Conservation (phyloP, 2,113 vertebrate species). For the Hyaena hyaena region DNA sequence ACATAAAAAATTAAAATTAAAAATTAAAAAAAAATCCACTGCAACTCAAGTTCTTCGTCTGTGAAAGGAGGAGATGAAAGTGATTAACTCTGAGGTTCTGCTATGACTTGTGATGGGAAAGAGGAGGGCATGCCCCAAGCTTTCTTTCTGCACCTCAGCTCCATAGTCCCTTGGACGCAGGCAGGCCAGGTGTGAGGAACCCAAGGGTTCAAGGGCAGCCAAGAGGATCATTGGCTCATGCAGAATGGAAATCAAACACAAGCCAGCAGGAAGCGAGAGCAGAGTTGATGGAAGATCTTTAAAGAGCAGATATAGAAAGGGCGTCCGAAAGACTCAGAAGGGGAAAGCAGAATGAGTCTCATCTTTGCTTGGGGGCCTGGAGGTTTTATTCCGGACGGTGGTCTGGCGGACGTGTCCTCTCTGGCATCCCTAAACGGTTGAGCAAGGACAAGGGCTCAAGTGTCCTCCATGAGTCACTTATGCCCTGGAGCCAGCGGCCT, state of each 20-base stretch:
- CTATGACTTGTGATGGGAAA: background rate
- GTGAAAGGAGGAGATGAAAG: background rate
- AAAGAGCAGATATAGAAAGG: background rate
- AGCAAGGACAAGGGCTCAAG: background rate
- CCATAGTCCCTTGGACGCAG: background rate
- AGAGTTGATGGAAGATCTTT: background rate
- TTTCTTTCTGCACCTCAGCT: background rate
- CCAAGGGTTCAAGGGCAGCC: background rate
- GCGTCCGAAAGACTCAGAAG: background rate
- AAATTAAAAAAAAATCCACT: background rate
- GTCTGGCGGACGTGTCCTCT: background rate
- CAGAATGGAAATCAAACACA: background rate
- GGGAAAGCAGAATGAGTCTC: background rate
- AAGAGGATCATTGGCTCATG: background rate
- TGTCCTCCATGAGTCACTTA: background rate
- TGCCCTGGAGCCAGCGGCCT: background rate
- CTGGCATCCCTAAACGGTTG: background rate
- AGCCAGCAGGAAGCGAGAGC: background rate
- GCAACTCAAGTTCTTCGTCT: slow-evolving; percentile 5
- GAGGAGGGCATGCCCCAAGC: background rate
- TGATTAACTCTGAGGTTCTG: background rate
- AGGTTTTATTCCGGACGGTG: background rate
- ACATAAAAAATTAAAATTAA: too few species aligned
- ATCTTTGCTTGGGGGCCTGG: background rate
- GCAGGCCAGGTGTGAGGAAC: background rate